Conservation (phyloP, 2,888 invertebrate genomes). For the Clistopyga incitator region DNA sequence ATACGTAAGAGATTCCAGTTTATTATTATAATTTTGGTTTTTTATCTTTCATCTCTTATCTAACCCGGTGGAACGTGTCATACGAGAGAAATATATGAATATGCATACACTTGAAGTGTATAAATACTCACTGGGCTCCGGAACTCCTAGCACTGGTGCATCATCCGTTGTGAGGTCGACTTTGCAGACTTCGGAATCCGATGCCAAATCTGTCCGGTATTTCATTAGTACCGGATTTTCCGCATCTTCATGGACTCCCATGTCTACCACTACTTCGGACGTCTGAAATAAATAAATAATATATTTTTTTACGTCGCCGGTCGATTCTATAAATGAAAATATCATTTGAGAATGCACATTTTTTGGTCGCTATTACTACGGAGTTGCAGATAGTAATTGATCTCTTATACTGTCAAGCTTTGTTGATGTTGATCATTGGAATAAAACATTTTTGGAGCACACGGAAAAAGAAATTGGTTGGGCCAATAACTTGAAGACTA, state of each 20-base stretch:
- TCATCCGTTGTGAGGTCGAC: constrained; percentile 49
- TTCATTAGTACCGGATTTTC: constrained; percentile 26
- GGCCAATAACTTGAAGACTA: too few species aligned
- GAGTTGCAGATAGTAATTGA: too few species aligned
- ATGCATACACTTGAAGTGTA: neutral
- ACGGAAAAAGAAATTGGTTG: too few species aligned
- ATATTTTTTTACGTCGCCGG: neutral
- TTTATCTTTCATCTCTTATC: neutral
- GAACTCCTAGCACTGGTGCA: constrained; percentile 38
- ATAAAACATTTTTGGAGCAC: too few species aligned
- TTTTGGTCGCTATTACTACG: too few species aligned
- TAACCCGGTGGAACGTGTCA: neutral
- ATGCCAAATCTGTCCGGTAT: constrained; percentile 13
- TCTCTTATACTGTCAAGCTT: too few species aligned
- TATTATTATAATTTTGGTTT: neutral
- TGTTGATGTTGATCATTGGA: too few species aligned
- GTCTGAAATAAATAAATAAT: constrained; percentile 41
- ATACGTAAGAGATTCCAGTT: too few species aligned
- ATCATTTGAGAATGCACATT: too few species aligned
- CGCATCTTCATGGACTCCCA: constrained; percentile 37
- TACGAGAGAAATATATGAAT: neutral
- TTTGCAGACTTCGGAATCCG: constrained; percentile 52
- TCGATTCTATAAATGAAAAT: neutral
- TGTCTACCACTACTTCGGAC: constrained; percentile 63
- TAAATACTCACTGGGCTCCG: constrained; percentile 53